Percentiles rank a stretch among this genome's conserved stretches.
phyloP scores from a whole-genome alignment of 2,113 vertebrate genomes.

The Fulmarus glacialis region DNA sequence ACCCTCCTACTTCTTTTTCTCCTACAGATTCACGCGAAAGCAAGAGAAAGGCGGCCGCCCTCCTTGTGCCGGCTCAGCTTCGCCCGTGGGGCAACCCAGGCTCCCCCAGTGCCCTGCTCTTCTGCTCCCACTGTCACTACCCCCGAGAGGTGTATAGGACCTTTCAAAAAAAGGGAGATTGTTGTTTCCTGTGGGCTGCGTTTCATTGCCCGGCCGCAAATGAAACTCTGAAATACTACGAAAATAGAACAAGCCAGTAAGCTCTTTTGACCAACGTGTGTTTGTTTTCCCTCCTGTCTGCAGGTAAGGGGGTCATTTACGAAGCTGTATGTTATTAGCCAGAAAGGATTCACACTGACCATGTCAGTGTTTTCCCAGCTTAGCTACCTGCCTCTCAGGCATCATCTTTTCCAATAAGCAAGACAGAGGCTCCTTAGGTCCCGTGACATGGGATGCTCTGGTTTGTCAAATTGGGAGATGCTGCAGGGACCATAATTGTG shows the following conservation, averaged over 20 bases:
- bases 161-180: not conserved
- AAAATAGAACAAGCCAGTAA: not conserved
- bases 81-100: not conserved
- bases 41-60: rapidly evolving
- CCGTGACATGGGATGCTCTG: not conserved
- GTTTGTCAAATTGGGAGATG: not conserved
- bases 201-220: not conserved
- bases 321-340: not conserved
- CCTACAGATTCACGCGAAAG: rapidly evolving
- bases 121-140: not conserved
- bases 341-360: not conserved
- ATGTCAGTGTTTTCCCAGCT: not conserved
- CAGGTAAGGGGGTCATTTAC: not conserved
- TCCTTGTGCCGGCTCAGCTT: rapidly evolving
- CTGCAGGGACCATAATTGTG: rapidly evolving
- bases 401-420: not conserved
- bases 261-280: not conserved
- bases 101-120: not conserved
- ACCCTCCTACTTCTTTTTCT: slow-evolving; percentile 37
- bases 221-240: not conserved
- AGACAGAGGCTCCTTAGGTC: not conserved
- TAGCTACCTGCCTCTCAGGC: not conserved
- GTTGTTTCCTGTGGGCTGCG: not conserved
- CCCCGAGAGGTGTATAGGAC: rapidly evolving
- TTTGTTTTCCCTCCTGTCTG: not conserved